phyloP scores from a whole-genome alignment of 2,113 vertebrate species.

The Oreocharis arfaki region DNA sequence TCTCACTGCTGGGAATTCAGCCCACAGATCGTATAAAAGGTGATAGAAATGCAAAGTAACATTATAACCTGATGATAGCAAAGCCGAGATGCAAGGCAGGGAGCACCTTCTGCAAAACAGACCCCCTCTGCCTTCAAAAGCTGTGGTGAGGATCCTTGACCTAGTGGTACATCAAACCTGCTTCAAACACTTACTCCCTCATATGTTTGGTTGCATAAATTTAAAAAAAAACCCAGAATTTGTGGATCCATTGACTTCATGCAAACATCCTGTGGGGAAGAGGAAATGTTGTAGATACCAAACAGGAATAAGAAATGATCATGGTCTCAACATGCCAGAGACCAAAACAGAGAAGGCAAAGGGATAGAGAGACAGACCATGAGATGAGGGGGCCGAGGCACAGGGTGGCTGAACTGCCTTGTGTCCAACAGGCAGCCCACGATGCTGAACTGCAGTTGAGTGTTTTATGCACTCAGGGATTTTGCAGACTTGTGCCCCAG shows the following conservation, averaged over 20 bases:
- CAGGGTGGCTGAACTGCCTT: neutral
- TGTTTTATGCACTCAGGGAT: neutral
- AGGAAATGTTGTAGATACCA: neutral
- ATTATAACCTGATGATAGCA: neutral
- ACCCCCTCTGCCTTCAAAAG: neutral
- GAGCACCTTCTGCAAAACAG: neutral
- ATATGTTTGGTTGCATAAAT: neutral
- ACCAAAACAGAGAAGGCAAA: neutral
- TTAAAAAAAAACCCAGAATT: too few relatives aligned
- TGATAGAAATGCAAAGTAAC: neutral
- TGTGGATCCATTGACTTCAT: neutral
- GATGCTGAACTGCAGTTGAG: neutral
- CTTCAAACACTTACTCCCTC: neutral
- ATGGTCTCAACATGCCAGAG: neutral
- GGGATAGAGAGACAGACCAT: rapidly evolving
- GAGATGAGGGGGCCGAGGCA: neutral
- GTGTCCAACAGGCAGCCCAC: neutral
- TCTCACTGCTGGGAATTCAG: neutral
- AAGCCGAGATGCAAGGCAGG: neutral
- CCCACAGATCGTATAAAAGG: neutral
- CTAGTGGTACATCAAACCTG: neutral
- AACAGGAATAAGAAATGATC: neutral
- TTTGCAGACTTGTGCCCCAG: neutral
- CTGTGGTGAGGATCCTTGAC: neutral
- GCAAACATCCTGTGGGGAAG: neutral